A percentile compares a stretch with the other conserved stretches of the same genome.
phyloP scores from a whole-genome alignment of 2,113 vertebrate genomes.

The Bubo scandiacus region DNA sequence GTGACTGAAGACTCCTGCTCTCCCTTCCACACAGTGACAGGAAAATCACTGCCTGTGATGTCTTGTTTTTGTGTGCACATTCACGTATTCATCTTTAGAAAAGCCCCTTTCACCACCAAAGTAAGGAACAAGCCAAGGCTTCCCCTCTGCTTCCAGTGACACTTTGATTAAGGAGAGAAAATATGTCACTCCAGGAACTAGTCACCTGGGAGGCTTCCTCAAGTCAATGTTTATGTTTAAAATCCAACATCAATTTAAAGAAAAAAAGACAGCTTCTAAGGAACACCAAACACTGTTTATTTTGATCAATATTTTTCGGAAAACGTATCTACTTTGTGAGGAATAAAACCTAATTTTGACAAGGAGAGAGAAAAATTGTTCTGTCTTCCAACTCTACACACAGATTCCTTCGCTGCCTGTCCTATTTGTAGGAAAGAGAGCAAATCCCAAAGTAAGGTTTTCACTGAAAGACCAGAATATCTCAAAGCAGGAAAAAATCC shows the following conservation, averaged over 20 bases:
- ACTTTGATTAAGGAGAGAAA: not conserved
- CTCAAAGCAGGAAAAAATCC: not conserved
- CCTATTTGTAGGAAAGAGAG: not conserved
- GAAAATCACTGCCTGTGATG: not conserved
- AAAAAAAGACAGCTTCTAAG: not conserved
- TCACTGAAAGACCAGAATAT: not conserved
- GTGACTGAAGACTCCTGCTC: conserved; percentile 36
- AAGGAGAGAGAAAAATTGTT: not conserved
- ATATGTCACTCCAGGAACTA: not conserved
- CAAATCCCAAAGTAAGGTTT: not conserved
- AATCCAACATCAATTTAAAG: not conserved
- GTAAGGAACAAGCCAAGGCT: not conserved
- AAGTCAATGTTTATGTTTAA: not conserved
- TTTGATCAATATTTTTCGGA: not conserved
- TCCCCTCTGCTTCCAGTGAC: not conserved
- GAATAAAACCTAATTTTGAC: not conserved
- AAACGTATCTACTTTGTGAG: not conserved
- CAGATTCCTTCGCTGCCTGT: not conserved
- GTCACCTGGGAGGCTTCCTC: not conserved
- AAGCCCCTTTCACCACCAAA: not conserved
- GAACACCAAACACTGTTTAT: not conserved
- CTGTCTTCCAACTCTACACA: not conserved
- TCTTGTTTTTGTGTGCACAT: not conserved
- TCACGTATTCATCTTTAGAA: not conserved
- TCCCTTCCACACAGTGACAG: conserved; percentile 11